These are phyloP conservation scores for Tenthredo mesomela DNA, from an alignment of 2,888 invertebrate genomes.

Conservation along the genomic window DNA sequence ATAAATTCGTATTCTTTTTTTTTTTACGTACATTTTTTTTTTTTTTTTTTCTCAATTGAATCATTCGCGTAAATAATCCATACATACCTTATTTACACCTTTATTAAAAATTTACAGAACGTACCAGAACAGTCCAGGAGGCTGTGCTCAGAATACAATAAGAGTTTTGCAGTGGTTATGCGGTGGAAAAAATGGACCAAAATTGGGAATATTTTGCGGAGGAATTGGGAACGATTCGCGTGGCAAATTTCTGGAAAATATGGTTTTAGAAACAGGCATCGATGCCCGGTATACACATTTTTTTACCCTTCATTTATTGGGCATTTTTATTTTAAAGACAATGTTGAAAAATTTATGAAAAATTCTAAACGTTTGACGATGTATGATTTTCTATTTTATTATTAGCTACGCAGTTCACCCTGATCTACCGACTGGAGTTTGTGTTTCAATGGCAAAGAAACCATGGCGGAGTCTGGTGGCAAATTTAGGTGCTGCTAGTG, in stretches of 20 bases:
- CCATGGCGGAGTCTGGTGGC: constrained; percentile 73
- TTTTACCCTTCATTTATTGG: background rate
- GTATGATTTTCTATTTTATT: constrained; percentile 23
- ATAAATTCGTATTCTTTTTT: background rate
- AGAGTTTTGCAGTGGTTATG: constrained; percentile 72
- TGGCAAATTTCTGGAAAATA: constrained; percentile 69
- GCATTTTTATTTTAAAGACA: background rate
- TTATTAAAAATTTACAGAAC: constrained; percentile 60
- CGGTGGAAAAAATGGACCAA: constrained; percentile 61
- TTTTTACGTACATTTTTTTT: background rate
- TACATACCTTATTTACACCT: background rate
- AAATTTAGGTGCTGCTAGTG: constrained; percentile 74
- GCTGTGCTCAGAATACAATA: constrained; percentile 72
- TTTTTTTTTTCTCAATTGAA: too few species aligned
- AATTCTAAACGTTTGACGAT: background rate
- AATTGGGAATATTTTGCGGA: constrained; percentile 68
- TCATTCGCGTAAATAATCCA: background rate
- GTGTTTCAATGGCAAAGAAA: constrained; percentile 71
- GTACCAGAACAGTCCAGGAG: constrained; percentile 67
- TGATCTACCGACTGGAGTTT: constrained; percentile 72
- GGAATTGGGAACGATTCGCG: constrained; percentile 73
- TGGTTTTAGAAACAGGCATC: constrained; percentile 71
- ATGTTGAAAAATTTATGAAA: background rate
- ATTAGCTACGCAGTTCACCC: constrained; percentile 72
- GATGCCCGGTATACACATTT: constrained; percentile 67